Evolutionary conservation across 2,113 vertebrate species (phyloP), one percentile per base, ranked within the genome.

Genomic region (Jacana jacana): DNA sequence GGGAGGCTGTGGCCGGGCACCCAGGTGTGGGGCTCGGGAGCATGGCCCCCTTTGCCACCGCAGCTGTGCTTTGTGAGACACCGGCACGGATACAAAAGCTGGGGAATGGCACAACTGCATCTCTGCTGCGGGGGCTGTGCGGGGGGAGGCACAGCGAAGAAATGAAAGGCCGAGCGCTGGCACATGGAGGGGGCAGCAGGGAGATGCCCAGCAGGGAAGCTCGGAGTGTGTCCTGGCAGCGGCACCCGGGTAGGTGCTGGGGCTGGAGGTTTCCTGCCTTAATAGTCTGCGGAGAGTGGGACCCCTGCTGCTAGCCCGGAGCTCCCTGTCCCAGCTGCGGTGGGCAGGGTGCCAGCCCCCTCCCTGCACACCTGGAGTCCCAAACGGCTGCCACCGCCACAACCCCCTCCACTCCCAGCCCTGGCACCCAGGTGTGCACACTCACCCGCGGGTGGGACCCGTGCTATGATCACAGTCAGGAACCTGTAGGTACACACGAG

Each of bases 181-280:
- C 6, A 2, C 8, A 0, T 2, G 70, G 71, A 39, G 8, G 51
- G 61, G 5, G 70, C 5, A 5, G 52, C 63, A 10, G 0, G 1
- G 68, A 71, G 71, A 4, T 1, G 35, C 81, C 23, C 1, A 65
- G 49, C 0, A 1, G n/a, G 46, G 33, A 28, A 5, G 7, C 35
- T 31, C 1, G 0, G 22, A 0, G 11, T 0, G 0, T 8, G 42
- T 77, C 49, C 42, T 7, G 54, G 83, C 64, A 9, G 27, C 0
- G 17, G 16, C 20, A 4, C 19, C 35, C 0, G 7, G 3, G 19
- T 8, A 51, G n/a, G 7, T 11, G 58, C 7, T 17, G 80, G 22
- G 46, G 71, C 46, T 15, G 46, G 57, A 18, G 0, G 0, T 7
- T 10, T 17, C 69, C 70, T 6, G 28, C 23, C 0, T 22, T 7